Evolutionary conservation across 1,140 invertebrate genomes (phyloP), one percentile per base, ranked within the genome.

Genomic region (Tetraneura akinire): DNA sequence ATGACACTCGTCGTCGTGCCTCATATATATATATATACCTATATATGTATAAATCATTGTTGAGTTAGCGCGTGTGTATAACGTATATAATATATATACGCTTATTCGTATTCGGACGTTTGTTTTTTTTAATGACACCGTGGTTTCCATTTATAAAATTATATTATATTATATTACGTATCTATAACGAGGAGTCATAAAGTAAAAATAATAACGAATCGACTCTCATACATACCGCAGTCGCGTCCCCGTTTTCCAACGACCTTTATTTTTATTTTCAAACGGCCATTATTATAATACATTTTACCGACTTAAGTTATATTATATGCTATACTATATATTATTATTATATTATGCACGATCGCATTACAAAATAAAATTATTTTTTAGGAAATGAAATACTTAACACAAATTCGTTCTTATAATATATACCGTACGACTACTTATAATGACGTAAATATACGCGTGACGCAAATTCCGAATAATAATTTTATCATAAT

Each of bases 1-100:
- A 51, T 47, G 80, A 87, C 88, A n/a, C 87, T 86, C 82, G 85
- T 87, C 55, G 84, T 85, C 49, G 85, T 87, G 86, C 82, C 47
- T 81, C 80, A 21, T 68, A 45, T n/a, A n/a, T n/a, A n/a, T n/a
- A n/a, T n/a, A n/a, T n/a, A n/a, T n/a, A n/a, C n/a, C n/a, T n/a
- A n/a, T n/a, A n/a, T 81, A 37, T 62, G 60, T 73, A 64, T 53
- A 73, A 81, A 55, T 70, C 68, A 47, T 81, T 62, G 23, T 55
- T 70, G 49, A 47, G n/a, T n/a, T n/a, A n/a, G n/a, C n/a, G n/a
- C n/a, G n/a, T n/a, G n/a, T n/a, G n/a, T n/a, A n/a, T n/a, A n/a
- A 83, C 85, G 73, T 47, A 60, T 86, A 87, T 55, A 86, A 18
- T 51, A 8, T 37, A 37, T 37, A 37, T 37, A 8, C 32, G 32